Evolutionary conservation across 2,113 vertebrate species (phyloP).

Genomic region (Pan troglodytes): NHGRI_mPanTro3-v2.1_pri NC_072408.2:27656001-27656500

Average conservation of each 20-base stretch:
- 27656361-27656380: neutral
- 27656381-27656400: slow-evolving; percentile 8
- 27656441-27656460: neutral
- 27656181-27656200: neutral
- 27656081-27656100: neutral
- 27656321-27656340: neutral
- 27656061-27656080: neutral
- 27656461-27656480: neutral
- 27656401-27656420: neutral
- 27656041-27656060: neutral
- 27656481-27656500: neutral
- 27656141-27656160: neutral
- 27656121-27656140: neutral
- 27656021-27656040: neutral
- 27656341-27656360: neutral
- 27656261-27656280: neutral
- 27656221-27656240: neutral
- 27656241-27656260: neutral
- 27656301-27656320: neutral
- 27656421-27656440: neutral
- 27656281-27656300: neutral
- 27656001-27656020: neutral
- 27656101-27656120: neutral
- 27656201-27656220: neutral
- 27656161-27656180: neutral